Evolutionary conservation across 2,888 invertebrate species (phyloP), one percentile per base, ranked within the genome.

Genomic region (Tethea ocularis): DNA sequence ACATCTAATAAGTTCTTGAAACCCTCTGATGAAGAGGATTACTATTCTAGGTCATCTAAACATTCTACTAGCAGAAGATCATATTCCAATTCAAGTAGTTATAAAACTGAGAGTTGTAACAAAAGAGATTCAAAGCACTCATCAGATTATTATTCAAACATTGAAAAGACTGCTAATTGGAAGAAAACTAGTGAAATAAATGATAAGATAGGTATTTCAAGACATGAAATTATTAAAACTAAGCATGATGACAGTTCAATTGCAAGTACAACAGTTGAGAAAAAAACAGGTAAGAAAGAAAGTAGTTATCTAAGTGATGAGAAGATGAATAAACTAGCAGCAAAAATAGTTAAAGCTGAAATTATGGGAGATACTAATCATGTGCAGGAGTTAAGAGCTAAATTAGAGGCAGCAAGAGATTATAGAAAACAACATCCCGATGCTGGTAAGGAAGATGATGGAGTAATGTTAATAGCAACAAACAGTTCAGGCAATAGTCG

Each of bases 311-410:
- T 97, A 20, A 95, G 95, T 52, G 96, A 97, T 86, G 95, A 96
- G 69, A 97, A 99, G 84, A 95, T 98, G 94, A 99, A 99, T 88
- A 95, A 96, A 72, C 84, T 99, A 51, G 98, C 96, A 51, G 98
- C 99, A 1, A 98, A 97, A 89, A 95, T 98, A 65, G 93, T 99
- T 0, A 98, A 98, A 92, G 99, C 99, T 15, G 98, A 99, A 94
- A 95, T 99, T 72, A 95, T 98, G 94, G 99, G 98, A 20, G 96
- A 99, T 82, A 88, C 84, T 79, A 94, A 94, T 64, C 82, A 96
- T 58, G 96, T 96, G 0, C 81, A 86, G 41, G 94, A 97, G 78
- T 88, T 99, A 53, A 97, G 97, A 86, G 78, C 86, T 3, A 96
- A 97, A 83, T 86, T 99, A 52, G 96, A 97, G 67, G 88, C 88